Percentiles rank a stretch among this genome's conserved stretches.
These are phyloP conservation scores for Bombyx mandarina DNA, from an alignment of 1,140 invertebrate genomes.

Conservation along the genomic window DNA sequence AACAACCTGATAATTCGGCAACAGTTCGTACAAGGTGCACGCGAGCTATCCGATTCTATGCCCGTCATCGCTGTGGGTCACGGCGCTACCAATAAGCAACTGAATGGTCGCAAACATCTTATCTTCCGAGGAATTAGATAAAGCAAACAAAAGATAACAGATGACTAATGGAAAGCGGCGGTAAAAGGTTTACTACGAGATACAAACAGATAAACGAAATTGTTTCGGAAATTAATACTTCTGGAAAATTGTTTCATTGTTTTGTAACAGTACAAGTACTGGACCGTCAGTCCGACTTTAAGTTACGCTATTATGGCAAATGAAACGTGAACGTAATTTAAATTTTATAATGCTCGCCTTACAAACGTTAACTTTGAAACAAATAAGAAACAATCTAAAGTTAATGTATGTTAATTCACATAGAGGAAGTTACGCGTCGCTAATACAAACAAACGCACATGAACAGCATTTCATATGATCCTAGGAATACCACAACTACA, in stretches of 20 bases:
- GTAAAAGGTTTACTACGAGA: slow-evolving; percentile 16
- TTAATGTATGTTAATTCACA: no score
- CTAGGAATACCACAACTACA: no score
- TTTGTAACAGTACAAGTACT: neutral
- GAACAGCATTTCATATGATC: no score
- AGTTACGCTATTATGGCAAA: no score
- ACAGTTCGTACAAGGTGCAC: slow-evolving; percentile 16
- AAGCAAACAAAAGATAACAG: slow-evolving; percentile 32
- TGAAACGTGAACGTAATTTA: no score
- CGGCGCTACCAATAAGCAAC: slow-evolving; percentile 16
- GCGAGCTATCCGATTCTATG: slow-evolving; percentile 11
- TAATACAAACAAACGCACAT: no score
- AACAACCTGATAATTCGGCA: slow-evolving; percentile 25
- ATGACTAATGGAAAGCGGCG: slow-evolving; percentile 36
- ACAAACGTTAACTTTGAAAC: no score
- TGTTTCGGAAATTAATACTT: slow-evolving; percentile 4
- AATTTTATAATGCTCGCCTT: no score
- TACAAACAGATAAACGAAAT: slow-evolving; percentile 6
- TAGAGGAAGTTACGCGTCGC: no score
- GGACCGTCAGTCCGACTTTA: no score
- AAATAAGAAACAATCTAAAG: no score
- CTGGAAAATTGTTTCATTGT: neutral
- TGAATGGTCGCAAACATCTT: slow-evolving; percentile 12
- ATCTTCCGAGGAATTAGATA: slow-evolving; percentile 29
- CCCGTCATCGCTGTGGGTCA: slow-evolving; percentile 16